Evolutionary conservation across 1,140 invertebrate genomes (phyloP).

Genomic region (Popillia japonica): DNA sequence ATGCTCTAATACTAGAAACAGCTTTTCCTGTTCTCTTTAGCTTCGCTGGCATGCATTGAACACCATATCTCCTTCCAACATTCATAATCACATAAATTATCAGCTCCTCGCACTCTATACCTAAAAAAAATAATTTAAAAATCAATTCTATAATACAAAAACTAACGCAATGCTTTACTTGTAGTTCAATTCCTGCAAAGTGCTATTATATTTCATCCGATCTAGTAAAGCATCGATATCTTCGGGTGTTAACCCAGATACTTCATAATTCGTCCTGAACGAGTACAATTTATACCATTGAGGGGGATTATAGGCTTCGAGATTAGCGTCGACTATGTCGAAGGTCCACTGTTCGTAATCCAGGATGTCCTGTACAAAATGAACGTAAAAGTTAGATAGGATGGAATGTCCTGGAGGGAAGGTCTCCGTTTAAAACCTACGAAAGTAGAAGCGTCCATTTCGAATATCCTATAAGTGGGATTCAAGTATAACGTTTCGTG

Average conservation of each 20-base stretch:
- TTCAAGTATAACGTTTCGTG: constrained; percentile 67
- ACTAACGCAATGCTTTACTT: not conserved
- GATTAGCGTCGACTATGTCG: constrained; percentile 81
- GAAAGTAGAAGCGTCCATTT: constrained; percentile 68
- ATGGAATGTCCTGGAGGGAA: constrained; percentile 53
- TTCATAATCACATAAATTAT: constrained; percentile 15
- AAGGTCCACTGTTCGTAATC: constrained; percentile 80
- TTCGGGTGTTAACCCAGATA: constrained; percentile 62
- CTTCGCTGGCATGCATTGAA: constrained; percentile 15
- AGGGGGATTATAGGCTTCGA: constrained; percentile 63
- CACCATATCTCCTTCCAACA: constrained; percentile 33
- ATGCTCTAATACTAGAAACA: not conserved
- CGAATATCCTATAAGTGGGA: constrained; percentile 82
- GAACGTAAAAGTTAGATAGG: constrained; percentile 42
- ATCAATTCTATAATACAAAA: not conserved
- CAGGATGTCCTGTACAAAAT: constrained; percentile 66
- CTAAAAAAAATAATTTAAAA: not conserved
- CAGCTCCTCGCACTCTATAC: constrained; percentile 5
- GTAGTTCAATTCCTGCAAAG: constrained; percentile 13
- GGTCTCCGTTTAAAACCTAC: constrained; percentile 62
- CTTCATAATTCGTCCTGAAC: constrained; percentile 70
- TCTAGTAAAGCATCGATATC: constrained; percentile 61
- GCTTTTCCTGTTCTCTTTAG: constrained; percentile 21
- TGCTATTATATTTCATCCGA: constrained; percentile 56
- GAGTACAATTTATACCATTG: constrained; percentile 75